These are phyloP conservation scores for Andrena bicolor DNA, from an alignment of 2,888 invertebrate genomes.

Conservation along the genomic window DNA sequence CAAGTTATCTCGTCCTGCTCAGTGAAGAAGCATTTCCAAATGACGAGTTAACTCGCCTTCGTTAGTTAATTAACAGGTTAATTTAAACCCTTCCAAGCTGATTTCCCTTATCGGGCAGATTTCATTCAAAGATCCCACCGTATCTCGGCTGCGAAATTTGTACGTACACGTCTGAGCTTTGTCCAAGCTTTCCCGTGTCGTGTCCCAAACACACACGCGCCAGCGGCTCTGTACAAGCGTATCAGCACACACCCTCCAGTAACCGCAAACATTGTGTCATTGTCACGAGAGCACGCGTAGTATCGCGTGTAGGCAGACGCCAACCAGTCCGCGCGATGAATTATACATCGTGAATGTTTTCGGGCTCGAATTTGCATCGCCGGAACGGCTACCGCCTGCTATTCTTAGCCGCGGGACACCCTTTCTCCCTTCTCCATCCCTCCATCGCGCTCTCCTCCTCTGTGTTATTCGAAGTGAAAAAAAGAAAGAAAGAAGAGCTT, in stretches of 20 bases:
- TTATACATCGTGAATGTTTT: conserved; percentile 78
- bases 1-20: no score
- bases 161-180: conserved; percentile 21
- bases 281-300: conserved; percentile 73
- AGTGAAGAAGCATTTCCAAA: no score
- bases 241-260: conserved; percentile 59
- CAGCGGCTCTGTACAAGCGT: conserved; percentile 35
- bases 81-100: background rate
- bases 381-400: conserved; percentile 74
- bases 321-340: conserved; percentile 71
- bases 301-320: conserved; percentile 73
- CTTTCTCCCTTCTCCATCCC: conserved; percentile 36
- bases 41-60: no score
- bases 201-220: conserved; percentile 39
- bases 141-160: conserved; percentile 27
- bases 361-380: conserved; percentile 77
- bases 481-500: conserved; percentile 38
- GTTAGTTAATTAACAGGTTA: no score
- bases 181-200: conserved; percentile 31
- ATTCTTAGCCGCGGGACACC: conserved; percentile 69
- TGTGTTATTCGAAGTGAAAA: conserved; percentile 26
- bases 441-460: conserved; percentile 28
- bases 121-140: background rate
- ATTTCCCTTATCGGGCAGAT: background rate
- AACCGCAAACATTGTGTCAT: conserved; percentile 75